Conservation (phyloP, 2,888 invertebrate genomes). For the Pasiphila rectangulata region DNA sequence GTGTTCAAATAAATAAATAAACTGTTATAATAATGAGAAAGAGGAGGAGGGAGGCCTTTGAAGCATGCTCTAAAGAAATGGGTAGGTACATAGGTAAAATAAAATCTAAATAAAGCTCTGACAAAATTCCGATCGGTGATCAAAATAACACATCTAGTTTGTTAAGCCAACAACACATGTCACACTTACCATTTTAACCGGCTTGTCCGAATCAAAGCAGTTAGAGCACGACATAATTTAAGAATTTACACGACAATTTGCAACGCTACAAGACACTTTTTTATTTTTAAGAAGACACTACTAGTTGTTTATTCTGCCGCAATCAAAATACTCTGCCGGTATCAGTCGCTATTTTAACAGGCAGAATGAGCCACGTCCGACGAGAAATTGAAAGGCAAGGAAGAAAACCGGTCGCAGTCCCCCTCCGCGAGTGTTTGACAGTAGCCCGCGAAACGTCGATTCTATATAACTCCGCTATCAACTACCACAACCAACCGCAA, state of each 20-base stretch:
- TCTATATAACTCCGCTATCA: constrained; percentile 17
- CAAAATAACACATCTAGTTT: too few species aligned
- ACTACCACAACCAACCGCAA: neutral
- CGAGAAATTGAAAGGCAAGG: constrained; percentile 39
- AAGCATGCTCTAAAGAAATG: too few species aligned
- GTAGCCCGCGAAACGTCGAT: constrained; percentile 14
- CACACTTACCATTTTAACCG: neutral
- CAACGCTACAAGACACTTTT: neutral
- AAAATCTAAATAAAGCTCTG: too few species aligned
- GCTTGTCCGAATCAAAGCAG: neutral
- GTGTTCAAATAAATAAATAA: too few species aligned
- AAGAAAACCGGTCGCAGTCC: constrained; percentile 41
- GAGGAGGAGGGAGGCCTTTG: too few species aligned
- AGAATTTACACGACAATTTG: too few species aligned
- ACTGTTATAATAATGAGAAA: too few species aligned
- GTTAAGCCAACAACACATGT: too few species aligned
- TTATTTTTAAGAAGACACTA: neutral
- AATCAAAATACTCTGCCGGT: constrained; percentile 16
- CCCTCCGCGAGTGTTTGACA: constrained; percentile 32
- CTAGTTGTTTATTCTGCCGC: neutral
- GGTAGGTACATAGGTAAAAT: too few species aligned
- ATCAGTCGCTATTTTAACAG: constrained; percentile 34
- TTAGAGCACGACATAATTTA: neutral
- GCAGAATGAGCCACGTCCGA: constrained; percentile 39
- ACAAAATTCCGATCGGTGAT: too few species aligned